Percentiles rank a stretch among this genome's conserved stretches.
phyloP scores from a whole-genome alignment of 2,113 vertebrate genomes.

The Microcebus griseorufus region DNA sequence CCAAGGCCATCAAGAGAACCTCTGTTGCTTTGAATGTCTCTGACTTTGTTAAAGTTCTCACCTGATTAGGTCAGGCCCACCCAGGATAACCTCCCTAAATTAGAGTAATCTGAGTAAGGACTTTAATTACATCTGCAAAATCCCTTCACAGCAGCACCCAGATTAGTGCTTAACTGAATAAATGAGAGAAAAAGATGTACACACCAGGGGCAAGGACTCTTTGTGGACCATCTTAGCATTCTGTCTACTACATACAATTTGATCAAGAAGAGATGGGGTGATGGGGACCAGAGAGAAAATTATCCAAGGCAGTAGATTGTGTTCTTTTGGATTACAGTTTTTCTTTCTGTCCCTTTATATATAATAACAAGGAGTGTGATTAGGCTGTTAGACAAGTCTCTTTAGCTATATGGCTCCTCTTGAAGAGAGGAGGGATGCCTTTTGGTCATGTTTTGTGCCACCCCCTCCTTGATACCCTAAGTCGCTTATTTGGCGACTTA shows the following conservation, averaged over 20 bases:
- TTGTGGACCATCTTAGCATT: neutral
- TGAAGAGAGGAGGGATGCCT: neutral
- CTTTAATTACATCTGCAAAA: neutral
- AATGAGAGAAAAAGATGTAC: neutral
- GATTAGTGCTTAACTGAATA: slow-evolving; percentile 37
- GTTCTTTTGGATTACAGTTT: neutral
- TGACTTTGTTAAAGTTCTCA: neutral
- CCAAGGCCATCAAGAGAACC: neutral
- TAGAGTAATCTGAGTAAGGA: neutral
- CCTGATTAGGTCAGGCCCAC: neutral
- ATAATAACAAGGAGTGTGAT: neutral
- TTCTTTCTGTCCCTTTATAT: neutral
- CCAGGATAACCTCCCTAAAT: neutral
- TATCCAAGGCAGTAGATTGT: neutral
- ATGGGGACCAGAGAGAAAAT: neutral
- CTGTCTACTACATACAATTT: neutral
- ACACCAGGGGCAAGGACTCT: neutral
- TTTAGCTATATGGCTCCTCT: neutral
- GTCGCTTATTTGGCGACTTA: neutral
- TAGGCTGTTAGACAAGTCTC: neutral
- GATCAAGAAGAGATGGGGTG: neutral
- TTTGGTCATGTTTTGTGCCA: neutral
- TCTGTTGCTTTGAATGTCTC: neutral
- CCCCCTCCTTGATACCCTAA: neutral
- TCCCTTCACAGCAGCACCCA: neutral